Conservation (phyloP, 2,888 invertebrate genomes). For the Netelia fuscicornis region DNA sequence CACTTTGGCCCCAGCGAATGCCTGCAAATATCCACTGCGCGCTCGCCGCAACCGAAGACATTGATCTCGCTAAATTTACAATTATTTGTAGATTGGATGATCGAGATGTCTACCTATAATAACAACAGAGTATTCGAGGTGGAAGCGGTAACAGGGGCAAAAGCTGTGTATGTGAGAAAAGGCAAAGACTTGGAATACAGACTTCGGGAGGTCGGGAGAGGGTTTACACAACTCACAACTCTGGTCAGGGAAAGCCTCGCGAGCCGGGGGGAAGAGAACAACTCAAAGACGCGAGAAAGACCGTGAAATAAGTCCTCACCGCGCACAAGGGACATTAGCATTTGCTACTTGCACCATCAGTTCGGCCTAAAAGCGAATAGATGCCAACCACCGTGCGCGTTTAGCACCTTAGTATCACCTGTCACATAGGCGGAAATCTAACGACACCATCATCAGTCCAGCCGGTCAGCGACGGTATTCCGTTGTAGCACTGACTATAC, state of each 20-base stretch:
- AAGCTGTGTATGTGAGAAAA: not conserved
- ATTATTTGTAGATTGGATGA: slow-evolving; percentile 56
- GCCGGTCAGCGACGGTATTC: slow-evolving; percentile 45
- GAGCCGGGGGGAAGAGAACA: not conserved
- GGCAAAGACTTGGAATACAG: not conserved
- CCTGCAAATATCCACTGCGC: slow-evolving; percentile 34
- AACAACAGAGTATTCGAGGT: not conserved
- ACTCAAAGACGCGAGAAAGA: not conserved
- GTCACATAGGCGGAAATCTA: not conserved
- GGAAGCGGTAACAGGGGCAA: not conserved
- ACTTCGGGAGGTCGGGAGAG: not conserved
- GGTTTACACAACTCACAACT: slow-evolving; percentile 11
- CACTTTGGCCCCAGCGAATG: slow-evolving; percentile 63
- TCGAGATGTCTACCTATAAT: slow-evolving; percentile 11
- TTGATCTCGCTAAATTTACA: slow-evolving; percentile 44
- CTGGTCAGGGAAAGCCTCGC: not conserved
- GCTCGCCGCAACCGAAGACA: slow-evolving; percentile 37
- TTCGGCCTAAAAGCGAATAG: slow-evolving; percentile 10
- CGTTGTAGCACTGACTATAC: not conserved
- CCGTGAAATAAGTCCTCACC: not conserved
- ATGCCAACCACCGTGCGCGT: slow-evolving; percentile 1
- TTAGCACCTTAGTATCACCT: not conserved
- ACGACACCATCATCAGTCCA: slow-evolving; percentile 22
- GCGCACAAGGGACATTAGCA: not conserved
- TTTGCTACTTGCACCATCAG: not conserved